Percentiles rank a stretch among this genome's conserved stretches.
phyloP scores from a whole-genome alignment of 2,888 invertebrate species.

The Synanthedon formicaeformis region DNA sequence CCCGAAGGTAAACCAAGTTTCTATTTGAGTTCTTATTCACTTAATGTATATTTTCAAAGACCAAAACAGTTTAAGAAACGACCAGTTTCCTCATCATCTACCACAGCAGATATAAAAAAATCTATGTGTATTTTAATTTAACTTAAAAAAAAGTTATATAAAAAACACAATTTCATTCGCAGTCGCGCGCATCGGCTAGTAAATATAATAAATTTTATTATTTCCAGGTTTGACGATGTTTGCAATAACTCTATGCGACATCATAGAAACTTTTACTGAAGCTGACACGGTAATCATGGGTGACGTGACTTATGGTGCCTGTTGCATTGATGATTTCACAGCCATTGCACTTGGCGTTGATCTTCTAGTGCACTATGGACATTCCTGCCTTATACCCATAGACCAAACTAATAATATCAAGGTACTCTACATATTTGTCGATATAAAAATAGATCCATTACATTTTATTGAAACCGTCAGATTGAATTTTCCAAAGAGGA shows the following conservation, averaged over 20 bases:
- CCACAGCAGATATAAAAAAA: no score
- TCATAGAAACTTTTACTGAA: conserved; percentile 88
- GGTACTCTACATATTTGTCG: conserved; percentile 97
- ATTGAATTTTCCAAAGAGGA: conserved; percentile 74
- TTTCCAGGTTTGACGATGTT: conserved; percentile 83
- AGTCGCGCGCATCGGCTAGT: no score
- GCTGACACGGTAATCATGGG: conserved; percentile 97
- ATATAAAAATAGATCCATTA: conserved; percentile 93
- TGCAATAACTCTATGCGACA: conserved; percentile 92
- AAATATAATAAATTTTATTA: background rate
- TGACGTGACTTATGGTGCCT: conserved; percentile 99
- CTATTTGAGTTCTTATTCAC: conserved; percentile 7
- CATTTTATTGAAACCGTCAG: conserved; percentile 94
- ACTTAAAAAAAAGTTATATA: no score
- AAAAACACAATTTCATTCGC: no score
- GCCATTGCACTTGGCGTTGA: conserved; percentile 91
- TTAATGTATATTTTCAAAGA: no score
- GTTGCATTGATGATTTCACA: conserved; percentile 97
- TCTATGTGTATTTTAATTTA: no score
- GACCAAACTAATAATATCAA: conserved; percentile 87
- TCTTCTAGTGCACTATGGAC: conserved; percentile 95
- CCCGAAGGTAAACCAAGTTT: conserved; percentile 79
- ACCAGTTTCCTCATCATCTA: no score
- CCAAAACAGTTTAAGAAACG: no score
- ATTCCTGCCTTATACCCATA: conserved; percentile 94